Base-by-base conservation (phyloP, 2,797 vertebrate species). In the Myotis daubentonii region DNA sequence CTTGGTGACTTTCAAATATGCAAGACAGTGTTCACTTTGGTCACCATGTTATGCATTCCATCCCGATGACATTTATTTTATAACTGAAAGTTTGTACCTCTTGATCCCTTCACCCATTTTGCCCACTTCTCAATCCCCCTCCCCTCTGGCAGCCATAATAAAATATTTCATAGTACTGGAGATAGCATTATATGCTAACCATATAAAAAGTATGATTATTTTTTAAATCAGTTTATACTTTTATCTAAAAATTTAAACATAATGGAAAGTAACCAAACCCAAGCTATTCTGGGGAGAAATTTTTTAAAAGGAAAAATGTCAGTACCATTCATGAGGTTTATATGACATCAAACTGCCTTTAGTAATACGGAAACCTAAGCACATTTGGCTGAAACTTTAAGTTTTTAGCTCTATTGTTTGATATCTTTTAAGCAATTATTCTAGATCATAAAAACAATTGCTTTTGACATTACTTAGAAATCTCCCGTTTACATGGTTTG, bases 361-460 rank as follows among this genome's bases (percentile, higher is more conserved):
- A 80, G 10, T 85, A 38, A 85, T 60, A 47, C 4, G 8, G 44
- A 78, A 78, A 74, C 6, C 36, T 70, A 60, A 82, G 17, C 36
- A 85, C 15, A 75, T 53, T 75, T 94, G 25, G 3, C 20, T 92
- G 33, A 93, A 60, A 89, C 8, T 33, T 89, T 53, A 60, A 4
- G 3, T 82, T 94, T 90, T 79, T 62, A n/a, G 30, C 30, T 83
- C 81, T 20, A 41, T 3, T 44, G 8, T 78, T 74, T 82, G 41
- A 28, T 79, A 38, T 41, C 3, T 86, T 89, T 33, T 47, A 19
- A 16, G 36, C 17, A 82, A 4, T 71, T 72, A 87, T 95, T 55
- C 44, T 87, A 93, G 41, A 49, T 68, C 10, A 28, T 53, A 55
- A 86, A 89, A 90, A 51, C 9, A 92, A 16, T 81, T 94, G 17